phyloP scores from a whole-genome alignment of 2,888 invertebrate species.

The Platerodrilus igneus region DNA sequence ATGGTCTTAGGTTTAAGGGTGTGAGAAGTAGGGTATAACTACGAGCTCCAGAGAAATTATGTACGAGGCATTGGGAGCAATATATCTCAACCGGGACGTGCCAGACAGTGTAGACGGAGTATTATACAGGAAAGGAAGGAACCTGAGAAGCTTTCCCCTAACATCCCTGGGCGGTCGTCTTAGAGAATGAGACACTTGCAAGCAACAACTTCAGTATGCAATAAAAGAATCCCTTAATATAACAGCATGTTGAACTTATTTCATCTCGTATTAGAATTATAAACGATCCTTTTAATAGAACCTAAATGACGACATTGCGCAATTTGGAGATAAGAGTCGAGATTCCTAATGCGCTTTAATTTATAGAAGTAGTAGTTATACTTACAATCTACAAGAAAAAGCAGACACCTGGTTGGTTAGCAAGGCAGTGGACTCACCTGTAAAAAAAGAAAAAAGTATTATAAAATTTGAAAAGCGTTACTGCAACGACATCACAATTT shows the following conservation, averaged over 20 bases:
- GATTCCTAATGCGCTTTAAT: too few relatives aligned
- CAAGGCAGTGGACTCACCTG: too few relatives aligned
- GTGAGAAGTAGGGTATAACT: slow-evolving; percentile 29
- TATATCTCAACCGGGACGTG: slow-evolving; percentile 50
- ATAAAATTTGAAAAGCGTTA: slow-evolving; percentile 5
- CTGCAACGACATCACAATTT: slow-evolving; percentile 6
- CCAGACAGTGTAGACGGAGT: slow-evolving; percentile 49
- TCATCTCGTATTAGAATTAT: too few relatives aligned
- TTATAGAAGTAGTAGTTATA: too few relatives aligned
- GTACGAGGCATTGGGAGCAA: slow-evolving; percentile 51
- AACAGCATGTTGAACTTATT: too few relatives aligned
- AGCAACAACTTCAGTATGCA: slow-evolving; percentile 36
- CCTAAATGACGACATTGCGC: too few relatives aligned
- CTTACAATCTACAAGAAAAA: too few relatives aligned
- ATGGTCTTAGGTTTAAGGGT: slow-evolving; percentile 26
- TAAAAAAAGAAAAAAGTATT: slow-evolving; percentile 25
- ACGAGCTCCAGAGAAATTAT: slow-evolving; percentile 47
- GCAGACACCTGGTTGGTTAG: too few relatives aligned
- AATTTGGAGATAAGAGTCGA: too few relatives aligned
- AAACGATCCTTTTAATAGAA: too few relatives aligned
- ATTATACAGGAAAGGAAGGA: slow-evolving; percentile 48
- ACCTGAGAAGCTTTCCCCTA: slow-evolving; percentile 41
- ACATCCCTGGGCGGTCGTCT: slow-evolving; percentile 46
- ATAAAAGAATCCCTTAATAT: slow-evolving; percentile 19
- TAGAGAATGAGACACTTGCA: slow-evolving; percentile 47